phyloP scores from a whole-genome alignment of 2,113 vertebrate species.

The Tachysurus fulvidraco region DNA sequence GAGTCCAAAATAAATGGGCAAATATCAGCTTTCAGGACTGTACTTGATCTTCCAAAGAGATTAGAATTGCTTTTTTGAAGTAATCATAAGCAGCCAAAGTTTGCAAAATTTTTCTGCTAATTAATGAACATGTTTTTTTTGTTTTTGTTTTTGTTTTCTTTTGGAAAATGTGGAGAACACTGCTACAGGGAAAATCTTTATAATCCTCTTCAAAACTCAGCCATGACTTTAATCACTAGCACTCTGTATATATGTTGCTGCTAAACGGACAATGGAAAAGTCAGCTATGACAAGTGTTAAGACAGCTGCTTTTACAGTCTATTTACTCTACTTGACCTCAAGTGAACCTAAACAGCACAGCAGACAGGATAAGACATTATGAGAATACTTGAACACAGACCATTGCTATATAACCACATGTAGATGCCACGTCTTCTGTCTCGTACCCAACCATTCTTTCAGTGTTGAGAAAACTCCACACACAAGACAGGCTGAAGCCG shows the following conservation, averaged over 20 bases:
- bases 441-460: conserved; percentile 7
- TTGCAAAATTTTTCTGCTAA: conserved; percentile 87
- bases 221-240: conserved; percentile 3
- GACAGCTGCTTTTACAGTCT: not conserved
- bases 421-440: conserved; percentile 8
- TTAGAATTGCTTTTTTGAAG: conserved; percentile 86
- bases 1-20: conserved; percentile 86
- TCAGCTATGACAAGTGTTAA: conserved; percentile 5
- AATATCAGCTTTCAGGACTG: conserved; percentile 81
- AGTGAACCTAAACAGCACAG: not conserved
- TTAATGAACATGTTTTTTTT: conserved; percentile 76
- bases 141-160: no score
- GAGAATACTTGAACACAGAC: not conserved
- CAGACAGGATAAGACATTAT: conserved; percentile 9
- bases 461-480: not conserved
- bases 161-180: not conserved
- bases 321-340: conserved; percentile 8
- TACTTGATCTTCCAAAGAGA: conserved; percentile 79
- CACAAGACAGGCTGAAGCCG: conserved; percentile 9
- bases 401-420: conserved; percentile 9
- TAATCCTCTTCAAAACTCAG: not conserved
- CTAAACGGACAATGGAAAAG: conserved; percentile 8
- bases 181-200: not conserved
- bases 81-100: conserved; percentile 87
- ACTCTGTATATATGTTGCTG: conserved; percentile 2